A percentile compares a stretch with the other conserved stretches of the same genome.
phyloP scores from a whole-genome alignment of 2,888 invertebrate genomes.

The Laspeyria flexula region DNA sequence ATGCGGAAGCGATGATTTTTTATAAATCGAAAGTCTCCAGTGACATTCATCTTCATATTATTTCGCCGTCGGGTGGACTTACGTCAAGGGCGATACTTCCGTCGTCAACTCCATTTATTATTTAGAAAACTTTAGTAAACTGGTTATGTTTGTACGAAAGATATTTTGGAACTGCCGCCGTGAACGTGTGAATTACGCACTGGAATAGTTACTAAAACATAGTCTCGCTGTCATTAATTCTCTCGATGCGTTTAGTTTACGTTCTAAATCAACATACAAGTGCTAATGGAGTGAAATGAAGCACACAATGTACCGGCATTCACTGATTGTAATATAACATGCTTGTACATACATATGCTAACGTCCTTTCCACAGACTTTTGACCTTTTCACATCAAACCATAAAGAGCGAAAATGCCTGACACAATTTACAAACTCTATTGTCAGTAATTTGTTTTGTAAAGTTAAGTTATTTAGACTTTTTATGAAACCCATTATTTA shows the following conservation, averaged over 20 bases:
- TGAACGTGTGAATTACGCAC: slow-evolving; percentile 67
- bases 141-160: slow-evolving; percentile 60
- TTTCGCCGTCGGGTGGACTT: slow-evolving; percentile 49
- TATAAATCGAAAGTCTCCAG: slow-evolving; percentile 59
- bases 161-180: slow-evolving; percentile 72
- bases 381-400: background rate
- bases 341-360: background rate
- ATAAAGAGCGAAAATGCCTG: too few relatives aligned
- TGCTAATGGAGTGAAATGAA: slow-evolving; percentile 73
- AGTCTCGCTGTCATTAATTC: slow-evolving; percentile 69
- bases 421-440: too few relatives aligned
- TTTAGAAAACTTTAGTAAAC: slow-evolving; percentile 70
- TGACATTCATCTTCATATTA: slow-evolving; percentile 63
- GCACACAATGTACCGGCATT: slow-evolving; percentile 46
- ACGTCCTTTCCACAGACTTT: background rate
- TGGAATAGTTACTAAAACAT: slow-evolving; percentile 58
- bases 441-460: too few relatives aligned
- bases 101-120: slow-evolving; percentile 71
- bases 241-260: slow-evolving; percentile 65
- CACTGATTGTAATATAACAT: slow-evolving; percentile 30
- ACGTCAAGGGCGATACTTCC: slow-evolving; percentile 71
- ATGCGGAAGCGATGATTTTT: slow-evolving; percentile 60
- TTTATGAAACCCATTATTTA: too few relatives aligned
- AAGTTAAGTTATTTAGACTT: too few relatives aligned
- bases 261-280: slow-evolving; percentile 66